Percentiles rank a stretch among this genome's conserved stretches.
Evolutionary conservation across 2,888 invertebrate species (phyloP).

Genomic region (Aporophyla lueneburgensis): DNA sequence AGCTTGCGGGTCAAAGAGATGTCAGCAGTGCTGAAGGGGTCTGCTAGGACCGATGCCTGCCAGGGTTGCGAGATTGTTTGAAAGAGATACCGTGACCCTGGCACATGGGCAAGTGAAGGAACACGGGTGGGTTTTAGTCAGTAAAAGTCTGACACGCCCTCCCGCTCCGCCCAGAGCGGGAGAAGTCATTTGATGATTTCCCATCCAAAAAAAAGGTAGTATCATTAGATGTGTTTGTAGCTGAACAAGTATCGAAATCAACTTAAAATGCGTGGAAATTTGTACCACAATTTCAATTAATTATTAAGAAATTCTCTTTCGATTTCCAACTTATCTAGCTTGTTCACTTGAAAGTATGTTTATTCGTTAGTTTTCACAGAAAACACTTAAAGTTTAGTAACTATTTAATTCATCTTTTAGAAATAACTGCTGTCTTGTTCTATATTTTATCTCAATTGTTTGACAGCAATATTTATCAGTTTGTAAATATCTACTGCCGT

Average conservation of each 20-base stretch:
- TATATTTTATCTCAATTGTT: not conserved
- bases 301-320: constrained; percentile 7
- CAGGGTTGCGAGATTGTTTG: no score
- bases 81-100: no score
- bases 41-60: no score
- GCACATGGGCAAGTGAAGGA: no score
- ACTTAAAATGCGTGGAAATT: not conserved
- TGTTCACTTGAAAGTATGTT: constrained; percentile 19
- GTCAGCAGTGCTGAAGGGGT: no score
- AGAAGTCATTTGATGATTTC: no score
- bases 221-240: not conserved
- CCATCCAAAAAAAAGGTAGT: no score
- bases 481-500: not conserved
- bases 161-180: no score
- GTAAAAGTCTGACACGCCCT: no score
- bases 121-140: no score
- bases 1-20: no score
- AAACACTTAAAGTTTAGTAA: constrained; percentile 3
- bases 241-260: not conserved
- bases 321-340: constrained; percentile 6
- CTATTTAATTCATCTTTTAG: not conserved
- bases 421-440: not conserved
- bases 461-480: not conserved
- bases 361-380: constrained; percentile 18
- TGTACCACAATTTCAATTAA: not conserved